Conservation (phyloP, 2,888 invertebrate genomes). For the Lasioglossum pauxillum region DNA sequence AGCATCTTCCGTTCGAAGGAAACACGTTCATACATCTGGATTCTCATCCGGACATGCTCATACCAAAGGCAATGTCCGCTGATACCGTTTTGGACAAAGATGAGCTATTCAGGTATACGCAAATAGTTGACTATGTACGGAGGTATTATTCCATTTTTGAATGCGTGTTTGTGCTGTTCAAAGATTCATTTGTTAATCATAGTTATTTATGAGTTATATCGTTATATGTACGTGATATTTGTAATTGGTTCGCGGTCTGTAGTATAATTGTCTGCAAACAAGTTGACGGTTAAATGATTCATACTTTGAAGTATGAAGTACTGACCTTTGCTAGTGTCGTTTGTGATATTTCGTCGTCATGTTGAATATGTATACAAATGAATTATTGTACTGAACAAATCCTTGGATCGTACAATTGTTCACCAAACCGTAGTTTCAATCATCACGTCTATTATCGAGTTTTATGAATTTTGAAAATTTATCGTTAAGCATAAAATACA, state of each 20-base stretch:
- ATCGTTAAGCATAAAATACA: neutral
- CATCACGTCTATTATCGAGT: neutral
- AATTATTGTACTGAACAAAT: neutral
- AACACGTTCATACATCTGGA: slow-evolving; percentile 94
- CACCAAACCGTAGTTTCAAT: neutral
- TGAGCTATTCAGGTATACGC: slow-evolving; percentile 86
- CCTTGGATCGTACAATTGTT: neutral
- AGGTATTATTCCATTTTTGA: neutral
- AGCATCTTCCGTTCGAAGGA: slow-evolving; percentile 91
- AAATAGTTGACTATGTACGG: neutral
- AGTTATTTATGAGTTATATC: neutral
- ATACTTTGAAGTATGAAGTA: neutral
- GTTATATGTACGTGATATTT: neutral
- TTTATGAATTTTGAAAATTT: neutral
- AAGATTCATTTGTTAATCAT: neutral
- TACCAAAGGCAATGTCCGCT: slow-evolving; percentile 91
- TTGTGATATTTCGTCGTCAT: neutral
- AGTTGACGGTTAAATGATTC: neutral
- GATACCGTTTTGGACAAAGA: slow-evolving; percentile 91
- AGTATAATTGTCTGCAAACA: neutral
- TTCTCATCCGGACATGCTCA: slow-evolving; percentile 96
- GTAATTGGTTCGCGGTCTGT: neutral
- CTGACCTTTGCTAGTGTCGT: neutral
- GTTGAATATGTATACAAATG: neutral
- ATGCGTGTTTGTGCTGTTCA: neutral